Percentiles rank a stretch among this genome's conserved stretches.
Conservation (phyloP, 1,140 invertebrate species). For the Zaprionus taronus region DNA sequence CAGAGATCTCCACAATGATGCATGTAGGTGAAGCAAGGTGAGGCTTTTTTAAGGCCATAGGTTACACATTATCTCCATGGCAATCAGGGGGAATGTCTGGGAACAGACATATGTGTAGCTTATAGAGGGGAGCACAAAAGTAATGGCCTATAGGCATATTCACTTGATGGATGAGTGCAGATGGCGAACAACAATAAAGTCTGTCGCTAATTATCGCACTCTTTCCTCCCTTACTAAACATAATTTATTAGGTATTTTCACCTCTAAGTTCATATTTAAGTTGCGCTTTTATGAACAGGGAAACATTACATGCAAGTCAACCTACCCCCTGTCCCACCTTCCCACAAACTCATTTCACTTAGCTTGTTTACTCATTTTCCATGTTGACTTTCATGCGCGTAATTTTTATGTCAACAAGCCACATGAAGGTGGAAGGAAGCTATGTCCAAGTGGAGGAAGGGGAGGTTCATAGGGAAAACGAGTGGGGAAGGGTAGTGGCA, state of each 20-base stretch:
- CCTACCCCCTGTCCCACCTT: conserved; percentile 54
- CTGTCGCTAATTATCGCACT: neutral
- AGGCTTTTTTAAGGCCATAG: neutral
- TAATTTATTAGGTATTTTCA: neutral
- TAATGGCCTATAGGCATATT: neutral
- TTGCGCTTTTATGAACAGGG: neutral
- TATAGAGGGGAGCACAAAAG: neutral
- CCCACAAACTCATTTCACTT: conserved; percentile 39
- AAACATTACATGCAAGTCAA: conserved; percentile 42
- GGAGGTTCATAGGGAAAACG: neutral
- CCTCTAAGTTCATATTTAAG: conserved; percentile 12
- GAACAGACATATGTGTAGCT: neutral
- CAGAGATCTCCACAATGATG: neutral
- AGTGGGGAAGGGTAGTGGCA: neutral
- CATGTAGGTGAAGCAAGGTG: conserved; percentile 16
- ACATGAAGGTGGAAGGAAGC: conserved; percentile 20
- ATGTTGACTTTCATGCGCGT: conserved; percentile 80
- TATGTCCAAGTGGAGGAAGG: neutral
- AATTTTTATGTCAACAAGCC: conserved; percentile 77
- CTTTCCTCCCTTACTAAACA: neutral
- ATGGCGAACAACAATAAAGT: neutral
- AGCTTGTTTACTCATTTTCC: conserved; percentile 77
- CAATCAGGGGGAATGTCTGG: neutral
- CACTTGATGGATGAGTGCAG: neutral
- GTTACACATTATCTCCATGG: neutral